Evolutionary conservation across 2,113 vertebrate species (phyloP), one percentile per base, ranked within the genome.

Genomic region (Emydocephalus ijimae): DNA sequence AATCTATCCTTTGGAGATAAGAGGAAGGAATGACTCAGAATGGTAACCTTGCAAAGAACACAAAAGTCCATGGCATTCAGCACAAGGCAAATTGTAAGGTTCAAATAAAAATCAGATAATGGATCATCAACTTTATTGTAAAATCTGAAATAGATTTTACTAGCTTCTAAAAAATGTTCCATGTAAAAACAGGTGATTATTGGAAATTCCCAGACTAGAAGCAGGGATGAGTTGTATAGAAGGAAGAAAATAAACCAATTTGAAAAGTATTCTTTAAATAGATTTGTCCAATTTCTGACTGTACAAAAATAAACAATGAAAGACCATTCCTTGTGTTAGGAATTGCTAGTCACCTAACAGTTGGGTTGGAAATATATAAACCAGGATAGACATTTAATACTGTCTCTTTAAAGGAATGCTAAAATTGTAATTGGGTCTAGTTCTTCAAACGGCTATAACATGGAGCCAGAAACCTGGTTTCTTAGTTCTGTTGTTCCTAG

Each of bases 1-100:
- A 97, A 97, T 96, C 94, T 95, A 96, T 96, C 91, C 91, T 95
- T 91, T 96, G 92, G 94, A 95, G 96, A 94, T 86, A 86, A 74
- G 94, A 96, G 97, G 96, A 98, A 97, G 98, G 98, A 98, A 97
- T 98, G 97, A 98, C 97, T 98, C 97, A 98, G 95, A 94, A 96
- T 87, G 89, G 88, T 97, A 96, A 97, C 96, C 97, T 97, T 98
- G 97, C 97, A 96, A 97, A 90, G 91, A 95, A 95, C 95, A 59
- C 97, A 97, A 95, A 95, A 96, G 57, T 97, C 96, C 97, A 96
- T 95, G 92, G 95, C 93, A 93, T 94, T 96, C 96, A 92, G 45
- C 56, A 61, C 85, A 88, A 95, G 94, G 95, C 94, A 96, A 96
- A 95, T 93, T 93, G 88, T 93, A 89, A 90, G 14, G 90, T 61